Conservation (phyloP, 2,797 vertebrate species). For the Thripadectes ignobilis region DNA sequence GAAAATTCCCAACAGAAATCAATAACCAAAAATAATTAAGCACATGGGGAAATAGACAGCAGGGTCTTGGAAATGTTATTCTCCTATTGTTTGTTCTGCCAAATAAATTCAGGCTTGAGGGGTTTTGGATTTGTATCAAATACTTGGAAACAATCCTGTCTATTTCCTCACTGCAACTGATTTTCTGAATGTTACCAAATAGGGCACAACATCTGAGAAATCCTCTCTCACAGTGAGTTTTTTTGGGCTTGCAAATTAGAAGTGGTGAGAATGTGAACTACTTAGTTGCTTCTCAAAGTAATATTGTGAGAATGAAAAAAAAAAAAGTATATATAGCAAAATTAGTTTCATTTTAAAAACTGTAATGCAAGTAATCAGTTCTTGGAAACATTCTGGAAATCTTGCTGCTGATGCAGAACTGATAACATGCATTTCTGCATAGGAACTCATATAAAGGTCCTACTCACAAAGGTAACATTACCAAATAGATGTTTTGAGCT, state of each 20-base stretch:
- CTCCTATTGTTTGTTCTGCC: conserved; percentile 25
- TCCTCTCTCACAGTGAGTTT: not conserved
- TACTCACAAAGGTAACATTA: not conserved
- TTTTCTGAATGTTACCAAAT: conserved; percentile 40
- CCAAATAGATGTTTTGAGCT: not conserved
- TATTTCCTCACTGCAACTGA: not conserved
- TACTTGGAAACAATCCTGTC: conserved; percentile 46
- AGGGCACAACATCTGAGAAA: conserved; percentile 43
- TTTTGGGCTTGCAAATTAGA: conserved; percentile 17
- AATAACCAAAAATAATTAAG: conserved; percentile 35
- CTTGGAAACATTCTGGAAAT: not conserved
- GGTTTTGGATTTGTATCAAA: conserved; percentile 43
- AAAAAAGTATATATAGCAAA: not conserved
- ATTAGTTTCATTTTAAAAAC: not conserved
- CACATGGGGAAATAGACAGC: not conserved
- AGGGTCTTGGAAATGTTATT: not conserved
- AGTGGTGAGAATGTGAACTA: conserved; percentile 9
- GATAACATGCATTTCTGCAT: not conserved
- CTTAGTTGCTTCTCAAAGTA: conserved; percentile 21
- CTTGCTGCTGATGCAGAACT: not conserved
- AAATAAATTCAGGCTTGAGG: conserved; percentile 38
- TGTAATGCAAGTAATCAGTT: not conserved
- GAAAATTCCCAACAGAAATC: not conserved
- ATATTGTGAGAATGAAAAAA: not conserved
- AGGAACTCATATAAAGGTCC: not conserved